These are phyloP conservation scores for Protosalanx chinensis DNA, from an alignment of 2,797 vertebrate genomes.

Conservation along the genomic window DNA sequence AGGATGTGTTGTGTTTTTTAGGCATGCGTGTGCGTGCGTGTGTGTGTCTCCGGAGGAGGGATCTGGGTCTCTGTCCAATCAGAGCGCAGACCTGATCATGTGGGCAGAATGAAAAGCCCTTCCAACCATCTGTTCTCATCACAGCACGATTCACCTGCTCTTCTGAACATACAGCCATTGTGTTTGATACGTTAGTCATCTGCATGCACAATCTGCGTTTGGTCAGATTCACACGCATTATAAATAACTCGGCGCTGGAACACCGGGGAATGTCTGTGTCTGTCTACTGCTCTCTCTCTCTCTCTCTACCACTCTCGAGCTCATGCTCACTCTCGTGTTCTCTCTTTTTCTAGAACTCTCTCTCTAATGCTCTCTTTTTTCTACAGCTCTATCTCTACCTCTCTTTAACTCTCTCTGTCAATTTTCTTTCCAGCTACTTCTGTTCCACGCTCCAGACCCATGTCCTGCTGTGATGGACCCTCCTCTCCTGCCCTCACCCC, in stretches of 20 bases:
- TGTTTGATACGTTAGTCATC: conserved; percentile 66
- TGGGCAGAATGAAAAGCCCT: conserved; percentile 34
- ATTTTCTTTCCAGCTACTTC: neutral
- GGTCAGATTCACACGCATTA: conserved; percentile 71
- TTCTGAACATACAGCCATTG: conserved; percentile 39
- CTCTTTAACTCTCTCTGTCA: no score
- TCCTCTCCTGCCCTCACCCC: no score
- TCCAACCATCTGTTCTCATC: conserved; percentile 63
- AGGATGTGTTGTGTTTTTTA: conserved; percentile 2
- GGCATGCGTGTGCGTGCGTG: neutral
- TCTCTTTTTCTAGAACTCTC: no score
- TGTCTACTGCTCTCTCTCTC: conserved; percentile 46
- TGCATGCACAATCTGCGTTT: conserved; percentile 72
- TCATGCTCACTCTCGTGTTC: no score
- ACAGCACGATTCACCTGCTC: conserved; percentile 66
- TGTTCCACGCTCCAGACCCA: neutral
- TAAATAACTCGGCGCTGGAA: conserved; percentile 59
- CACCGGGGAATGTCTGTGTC: conserved; percentile 46
- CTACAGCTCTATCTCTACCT: no score
- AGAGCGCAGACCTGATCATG: conserved; percentile 31
- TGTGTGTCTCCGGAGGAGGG: neutral
- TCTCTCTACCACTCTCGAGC: conserved; percentile 13
- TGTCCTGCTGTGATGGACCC: no score
- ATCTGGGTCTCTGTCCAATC: conserved; percentile 21
- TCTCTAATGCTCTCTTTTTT: no score